Evolutionary conservation across 2,888 invertebrate species (phyloP).

Genomic region (Parelbella ahira): DNA sequence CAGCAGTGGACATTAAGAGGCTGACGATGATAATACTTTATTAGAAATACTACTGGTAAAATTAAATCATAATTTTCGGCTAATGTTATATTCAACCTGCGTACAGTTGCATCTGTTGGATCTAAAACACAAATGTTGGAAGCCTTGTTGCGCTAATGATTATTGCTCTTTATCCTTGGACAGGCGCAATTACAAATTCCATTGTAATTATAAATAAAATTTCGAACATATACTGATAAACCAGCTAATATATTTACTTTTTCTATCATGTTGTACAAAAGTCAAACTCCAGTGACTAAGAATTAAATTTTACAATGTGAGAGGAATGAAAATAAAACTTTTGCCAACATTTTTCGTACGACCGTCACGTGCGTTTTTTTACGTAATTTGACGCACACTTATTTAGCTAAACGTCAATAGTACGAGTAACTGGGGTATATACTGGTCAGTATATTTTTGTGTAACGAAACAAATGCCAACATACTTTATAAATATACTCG

Average conservation of each 20-base stretch:
- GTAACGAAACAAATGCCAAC: slow-evolving; percentile 18
- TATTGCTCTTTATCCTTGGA: slow-evolving; percentile 3
- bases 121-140: slow-evolving; percentile 6
- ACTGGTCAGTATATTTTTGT: slow-evolving; percentile 11
- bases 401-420: slow-evolving; percentile 7
- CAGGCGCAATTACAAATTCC: neutral
- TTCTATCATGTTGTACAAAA: too few species aligned
- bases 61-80: too few species aligned
- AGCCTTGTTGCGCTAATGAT: neutral
- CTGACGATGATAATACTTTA: too few species aligned
- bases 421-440: neutral
- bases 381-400: slow-evolving; percentile 10
- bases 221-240: too few species aligned
- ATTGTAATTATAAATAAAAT: too few species aligned
- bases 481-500: slow-evolving; percentile 12
- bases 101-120: slow-evolving; percentile 2
- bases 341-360: too few species aligned
- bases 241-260: too few species aligned
- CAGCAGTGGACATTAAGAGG: too few species aligned
- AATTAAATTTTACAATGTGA: too few species aligned
- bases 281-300: too few species aligned
- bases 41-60: too few species aligned
- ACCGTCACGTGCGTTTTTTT: neutral
- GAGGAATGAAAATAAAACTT: too few species aligned
- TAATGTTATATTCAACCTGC: neutral